Evolutionary conservation across 37 sponge, comb jelly and placozoan species (phyloP).

Genomic region (Dysidea cf. avara): DNA sequence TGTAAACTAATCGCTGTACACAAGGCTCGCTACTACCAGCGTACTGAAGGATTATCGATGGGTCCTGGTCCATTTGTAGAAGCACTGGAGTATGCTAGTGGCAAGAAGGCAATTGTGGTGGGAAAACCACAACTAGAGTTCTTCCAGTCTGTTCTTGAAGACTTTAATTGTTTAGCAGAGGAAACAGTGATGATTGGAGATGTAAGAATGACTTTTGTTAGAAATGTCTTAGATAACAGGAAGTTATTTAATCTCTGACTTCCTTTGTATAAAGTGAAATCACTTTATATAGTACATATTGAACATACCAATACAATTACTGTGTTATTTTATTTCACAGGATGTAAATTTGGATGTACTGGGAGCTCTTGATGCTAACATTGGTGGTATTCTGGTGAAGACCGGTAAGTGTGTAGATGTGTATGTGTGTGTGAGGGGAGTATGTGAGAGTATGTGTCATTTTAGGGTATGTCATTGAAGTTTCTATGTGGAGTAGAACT

Average conservation of each 20-base stretch:
- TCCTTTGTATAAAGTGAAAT: no score
- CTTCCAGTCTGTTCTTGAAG: constrained; percentile 40
- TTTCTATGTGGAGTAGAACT: no score
- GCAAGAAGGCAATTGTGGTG: constrained; percentile 36
- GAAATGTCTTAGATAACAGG: no score
- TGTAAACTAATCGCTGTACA: constrained; percentile 60
- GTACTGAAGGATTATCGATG: constrained; percentile 43
- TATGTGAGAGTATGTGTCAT: no score
- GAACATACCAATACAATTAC: no score
- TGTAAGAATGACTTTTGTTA: no score
- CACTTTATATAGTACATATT: no score
- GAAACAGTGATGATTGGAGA: constrained; percentile 81
- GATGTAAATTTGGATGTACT: constrained; percentile 59
- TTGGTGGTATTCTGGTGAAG: constrained; percentile 61
- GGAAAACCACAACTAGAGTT: constrained; percentile 59
- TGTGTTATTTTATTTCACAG: no score
- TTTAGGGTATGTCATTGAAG: no score
- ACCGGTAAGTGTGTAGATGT: constrained; percentile 60
- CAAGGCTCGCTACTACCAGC: constrained; percentile 58
- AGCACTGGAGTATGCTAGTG: constrained; percentile 74
- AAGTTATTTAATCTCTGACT: no score
- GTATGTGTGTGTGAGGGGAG: no score
- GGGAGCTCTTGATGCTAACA: constrained; percentile 55
- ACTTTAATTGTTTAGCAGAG: constrained; percentile 14
- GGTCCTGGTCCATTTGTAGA: constrained; percentile 78